A percentile compares a stretch with the other conserved stretches of the same genome.
These are phyloP conservation scores for Sternotherus odoratus DNA, from an alignment of 2,797 vertebrate genomes.

Conservation along the genomic window DNA sequence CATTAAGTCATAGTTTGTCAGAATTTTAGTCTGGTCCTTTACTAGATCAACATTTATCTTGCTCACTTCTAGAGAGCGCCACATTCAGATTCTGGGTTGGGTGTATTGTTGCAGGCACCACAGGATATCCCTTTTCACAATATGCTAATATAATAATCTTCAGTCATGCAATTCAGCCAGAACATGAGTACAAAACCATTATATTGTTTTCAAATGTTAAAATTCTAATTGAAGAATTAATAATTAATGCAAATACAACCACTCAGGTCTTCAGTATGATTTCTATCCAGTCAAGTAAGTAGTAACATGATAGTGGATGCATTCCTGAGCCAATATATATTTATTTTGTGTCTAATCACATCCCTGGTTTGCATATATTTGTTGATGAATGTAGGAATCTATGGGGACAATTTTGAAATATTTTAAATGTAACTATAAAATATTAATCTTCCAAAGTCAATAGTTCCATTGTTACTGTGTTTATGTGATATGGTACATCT, in stretches of 20 bases:
- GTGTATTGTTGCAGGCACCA: background rate
- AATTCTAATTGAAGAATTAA: conserved; percentile 17
- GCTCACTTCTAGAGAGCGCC: background rate
- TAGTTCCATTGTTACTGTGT: background rate
- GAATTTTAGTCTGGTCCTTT: background rate
- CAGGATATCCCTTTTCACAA: background rate
- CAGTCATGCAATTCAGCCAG: background rate
- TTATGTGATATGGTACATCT: background rate
- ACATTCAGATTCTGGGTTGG: background rate
- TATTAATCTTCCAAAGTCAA: background rate
- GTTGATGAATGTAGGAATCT: background rate
- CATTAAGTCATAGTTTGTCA: background rate
- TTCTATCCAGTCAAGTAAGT: background rate
- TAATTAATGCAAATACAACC: conserved; percentile 20
- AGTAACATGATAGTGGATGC: background rate
- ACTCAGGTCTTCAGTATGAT: background rate
- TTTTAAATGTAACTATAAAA: background rate
- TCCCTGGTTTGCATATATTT: background rate
- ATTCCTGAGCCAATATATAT: background rate
- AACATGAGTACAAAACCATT: background rate
- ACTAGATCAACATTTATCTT: background rate
- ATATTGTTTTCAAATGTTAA: conserved; percentile 4
- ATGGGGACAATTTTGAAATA: background rate
- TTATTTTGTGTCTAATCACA: background rate
- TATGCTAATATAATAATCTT: background rate